Percentiles rank a stretch among this genome's conserved stretches.
Evolutionary conservation across 2,113 vertebrate species (phyloP).

Genomic region (Cebidichthys violaceus): DNA sequence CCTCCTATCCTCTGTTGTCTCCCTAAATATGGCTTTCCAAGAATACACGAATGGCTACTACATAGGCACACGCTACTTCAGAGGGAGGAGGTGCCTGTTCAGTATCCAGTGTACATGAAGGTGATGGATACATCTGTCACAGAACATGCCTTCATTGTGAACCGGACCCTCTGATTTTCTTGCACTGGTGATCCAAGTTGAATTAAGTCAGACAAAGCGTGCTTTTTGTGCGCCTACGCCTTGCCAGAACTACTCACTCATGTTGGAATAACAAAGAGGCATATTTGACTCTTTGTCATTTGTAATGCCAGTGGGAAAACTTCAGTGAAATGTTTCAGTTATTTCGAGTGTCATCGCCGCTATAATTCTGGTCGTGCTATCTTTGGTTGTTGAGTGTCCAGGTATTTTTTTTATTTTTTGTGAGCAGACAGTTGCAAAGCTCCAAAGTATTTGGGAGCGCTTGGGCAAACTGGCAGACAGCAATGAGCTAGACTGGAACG

Average conservation of each 20-base stretch:
- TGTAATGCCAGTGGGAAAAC: constrained; percentile 55
- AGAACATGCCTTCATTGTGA: constrained; percentile 45
- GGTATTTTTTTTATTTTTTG: constrained; percentile 61
- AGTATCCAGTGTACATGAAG: constrained; percentile 27
- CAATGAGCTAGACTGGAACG: constrained; percentile 56
- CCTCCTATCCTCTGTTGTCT: constrained; percentile 46
- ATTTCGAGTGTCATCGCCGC: constrained; percentile 55
- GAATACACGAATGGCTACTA: constrained; percentile 64
- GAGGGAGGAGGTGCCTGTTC: constrained; percentile 35
- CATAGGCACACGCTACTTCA: constrained; percentile 35
- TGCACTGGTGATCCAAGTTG: constrained; percentile 40
- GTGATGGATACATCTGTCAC: constrained; percentile 60
- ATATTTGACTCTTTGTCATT: constrained; percentile 37
- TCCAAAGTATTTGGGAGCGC: constrained; percentile 64
- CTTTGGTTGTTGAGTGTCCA: constrained; percentile 44
- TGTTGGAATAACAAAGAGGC: constrained; percentile 58
- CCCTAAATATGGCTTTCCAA: constrained; percentile 64
- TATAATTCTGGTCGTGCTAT: constrained; percentile 42
- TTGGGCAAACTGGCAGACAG: constrained; percentile 66
- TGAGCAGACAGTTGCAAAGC: constrained; percentile 58
- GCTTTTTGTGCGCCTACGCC: background rate
- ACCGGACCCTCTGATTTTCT: constrained; percentile 38
- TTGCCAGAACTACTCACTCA: constrained; percentile 53
- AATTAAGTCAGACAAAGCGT: constrained; percentile 52
- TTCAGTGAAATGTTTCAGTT: constrained; percentile 49